Conservation (phyloP, 2,888 invertebrate genomes). For the Amiota communis region DNA sequence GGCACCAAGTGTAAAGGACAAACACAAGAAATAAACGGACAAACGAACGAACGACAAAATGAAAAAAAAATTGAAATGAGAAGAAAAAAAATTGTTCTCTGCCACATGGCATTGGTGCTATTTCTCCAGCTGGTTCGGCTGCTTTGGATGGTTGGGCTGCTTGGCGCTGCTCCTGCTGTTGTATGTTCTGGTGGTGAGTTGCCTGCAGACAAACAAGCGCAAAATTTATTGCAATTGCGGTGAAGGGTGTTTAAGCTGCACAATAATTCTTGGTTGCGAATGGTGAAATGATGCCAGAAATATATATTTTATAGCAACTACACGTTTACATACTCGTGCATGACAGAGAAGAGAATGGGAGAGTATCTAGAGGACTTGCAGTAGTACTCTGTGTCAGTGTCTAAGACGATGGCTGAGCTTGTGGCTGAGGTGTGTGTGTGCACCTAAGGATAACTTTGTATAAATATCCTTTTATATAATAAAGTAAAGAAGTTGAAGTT, state of each 20-base stretch:
- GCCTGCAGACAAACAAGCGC: constrained; percentile 33
- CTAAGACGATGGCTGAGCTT: neutral
- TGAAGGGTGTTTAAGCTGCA: constrained; percentile 33
- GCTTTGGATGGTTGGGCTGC: neutral
- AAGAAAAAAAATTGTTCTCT: constrained; percentile 1
- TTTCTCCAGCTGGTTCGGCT: neutral
- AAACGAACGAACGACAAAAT: neutral
- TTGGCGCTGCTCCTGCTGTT: neutral
- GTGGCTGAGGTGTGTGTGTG: neutral
- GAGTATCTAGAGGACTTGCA: too few relatives aligned
- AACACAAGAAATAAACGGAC: neutral
- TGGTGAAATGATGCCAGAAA: constrained; percentile 28
- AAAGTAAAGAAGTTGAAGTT: constrained; percentile 21
- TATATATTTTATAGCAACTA: constrained; percentile 19
- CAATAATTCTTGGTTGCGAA: constrained; percentile 31
- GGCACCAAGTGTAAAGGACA: neutral
- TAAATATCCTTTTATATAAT: constrained; percentile 26
- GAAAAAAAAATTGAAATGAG: neutral
- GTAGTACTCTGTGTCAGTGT: neutral
- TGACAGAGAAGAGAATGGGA: neutral
- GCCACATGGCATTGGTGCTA: neutral
- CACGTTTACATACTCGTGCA: neutral
- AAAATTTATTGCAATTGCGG: constrained; percentile 34
- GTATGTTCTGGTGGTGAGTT: constrained; percentile 7
- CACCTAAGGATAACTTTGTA: constrained; percentile 26